Conservation (phyloP, 2,113 vertebrate species). For the Elgaria multicarinata region DNA sequence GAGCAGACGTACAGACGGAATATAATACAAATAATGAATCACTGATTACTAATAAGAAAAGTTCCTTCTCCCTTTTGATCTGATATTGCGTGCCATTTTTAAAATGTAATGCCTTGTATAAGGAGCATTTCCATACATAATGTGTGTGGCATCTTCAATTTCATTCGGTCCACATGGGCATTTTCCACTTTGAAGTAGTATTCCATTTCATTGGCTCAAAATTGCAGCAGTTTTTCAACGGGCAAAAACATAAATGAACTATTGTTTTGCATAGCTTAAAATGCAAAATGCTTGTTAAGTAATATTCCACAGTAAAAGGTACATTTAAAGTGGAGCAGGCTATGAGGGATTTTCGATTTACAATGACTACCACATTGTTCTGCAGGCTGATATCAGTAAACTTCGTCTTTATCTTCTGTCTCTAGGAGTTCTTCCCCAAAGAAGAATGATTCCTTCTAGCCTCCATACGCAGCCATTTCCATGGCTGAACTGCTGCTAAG, state of each 20-base stretch:
- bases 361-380: neutral
- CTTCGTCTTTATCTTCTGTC: neutral
- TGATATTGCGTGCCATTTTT: too few species aligned
- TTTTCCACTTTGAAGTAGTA: neutral
- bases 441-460: neutral
- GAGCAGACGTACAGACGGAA: neutral
- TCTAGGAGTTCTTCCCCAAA: neutral
- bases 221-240: neutral
- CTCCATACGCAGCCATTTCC: neutral
- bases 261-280: conserved; percentile 6
- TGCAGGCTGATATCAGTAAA: neutral
- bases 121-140: neutral
- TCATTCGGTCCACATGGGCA: neutral
- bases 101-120: neutral
- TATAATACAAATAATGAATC: neutral
- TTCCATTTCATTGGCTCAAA: neutral
- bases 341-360: neutral
- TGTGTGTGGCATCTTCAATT: neutral
- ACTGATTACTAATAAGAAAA: neutral
- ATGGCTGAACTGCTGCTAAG: neutral
- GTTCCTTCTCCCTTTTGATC: neutral
- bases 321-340: neutral
- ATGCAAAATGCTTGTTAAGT: neutral
- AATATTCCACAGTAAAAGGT: neutral
- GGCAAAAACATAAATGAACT: conserved; percentile 5